phyloP scores from a whole-genome alignment of 2,797 vertebrate genomes.

The Limnodromus scolopaceus region DNA sequence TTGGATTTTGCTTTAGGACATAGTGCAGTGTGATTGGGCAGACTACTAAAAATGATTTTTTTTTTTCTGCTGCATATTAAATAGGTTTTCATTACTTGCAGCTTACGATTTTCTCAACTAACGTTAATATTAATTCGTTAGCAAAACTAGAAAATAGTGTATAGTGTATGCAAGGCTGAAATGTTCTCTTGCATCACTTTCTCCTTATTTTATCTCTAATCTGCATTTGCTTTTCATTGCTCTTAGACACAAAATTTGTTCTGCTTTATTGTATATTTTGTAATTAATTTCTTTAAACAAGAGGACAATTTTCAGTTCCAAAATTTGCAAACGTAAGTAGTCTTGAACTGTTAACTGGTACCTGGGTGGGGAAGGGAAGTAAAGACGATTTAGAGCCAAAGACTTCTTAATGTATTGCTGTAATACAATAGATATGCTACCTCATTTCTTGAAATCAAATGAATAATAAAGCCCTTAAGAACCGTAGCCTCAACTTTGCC shows the following conservation, averaged over 20 bases:
- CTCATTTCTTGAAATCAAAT: not conserved
- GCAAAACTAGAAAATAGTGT: not conserved
- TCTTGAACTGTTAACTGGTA: not conserved
- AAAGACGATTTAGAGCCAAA: not conserved
- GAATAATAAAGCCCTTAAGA: not conserved
- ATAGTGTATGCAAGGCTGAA: not conserved
- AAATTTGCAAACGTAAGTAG: not conserved
- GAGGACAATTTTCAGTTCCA: not conserved
- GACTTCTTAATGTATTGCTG: not conserved
- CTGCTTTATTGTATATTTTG: not conserved
- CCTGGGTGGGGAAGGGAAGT: not conserved
- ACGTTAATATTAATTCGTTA: not conserved
- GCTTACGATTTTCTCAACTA: not conserved
- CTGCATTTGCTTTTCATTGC: not conserved
- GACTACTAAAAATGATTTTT: not conserved
- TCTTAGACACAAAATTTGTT: not conserved
- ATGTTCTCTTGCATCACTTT: not conserved
- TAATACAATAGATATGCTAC: not conserved
- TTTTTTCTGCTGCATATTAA: not conserved
- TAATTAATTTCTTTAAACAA: not conserved
- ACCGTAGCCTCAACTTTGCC: not conserved
- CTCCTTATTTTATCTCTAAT: not conserved
- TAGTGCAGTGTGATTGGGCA: not conserved
- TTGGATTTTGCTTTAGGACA: not conserved
- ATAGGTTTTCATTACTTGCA: not conserved